Evolutionary conservation across 2,888 invertebrate genomes (phyloP), one percentile per base, ranked within the genome.

Genomic region (Deilephila porcellus): DNA sequence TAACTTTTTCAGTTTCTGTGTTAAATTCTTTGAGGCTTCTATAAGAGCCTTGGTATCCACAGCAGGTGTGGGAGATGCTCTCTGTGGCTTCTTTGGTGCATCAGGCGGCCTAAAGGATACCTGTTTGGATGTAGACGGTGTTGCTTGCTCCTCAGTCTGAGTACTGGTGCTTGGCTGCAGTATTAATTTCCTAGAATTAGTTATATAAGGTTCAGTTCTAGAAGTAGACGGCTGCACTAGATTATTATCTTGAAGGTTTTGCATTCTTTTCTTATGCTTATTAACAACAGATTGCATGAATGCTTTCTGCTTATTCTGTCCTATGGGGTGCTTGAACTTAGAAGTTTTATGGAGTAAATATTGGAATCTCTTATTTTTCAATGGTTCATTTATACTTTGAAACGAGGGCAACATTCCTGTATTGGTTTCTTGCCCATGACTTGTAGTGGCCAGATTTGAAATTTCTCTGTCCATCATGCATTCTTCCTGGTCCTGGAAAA

Each of bases 11-110:
- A 99, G 93, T 73, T 98, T 98, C 90, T 98, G 98, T 74, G 98
- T 98, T 79, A 99, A 95, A 92, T 98, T 98, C 83, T 98, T 96
- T 32, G 98, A 98, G 17, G 98, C 98, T 90, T 98, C 98, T 78
- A 98, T 97, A 64, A 99, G 95, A 71, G 97, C 97, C 83, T 96
- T 96, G 25, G 97, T 97, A 85, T 97, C 97, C 72, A 93, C 90
- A 45, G 95, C 95, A 73, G 93, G 91, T 62, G 88, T 89, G 59
- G 89, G 91, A 7, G 89, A 88, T 52, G 84, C 89, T 81, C 89
- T 84, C 62, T 90, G 92, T 3, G 88, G 89, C 73, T 91, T 92
- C 74, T 90, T 93, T 74, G 90, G 93, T 79, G 84, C 92, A 79
- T 86, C 94, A 67, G 86, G 93, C 74, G 86, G 92, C 88, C 83